Evolutionary conservation across 2,797 vertebrate species (phyloP), one percentile per base, ranked within the genome.

Genomic region (Pachyuromys duprasi): DNA sequence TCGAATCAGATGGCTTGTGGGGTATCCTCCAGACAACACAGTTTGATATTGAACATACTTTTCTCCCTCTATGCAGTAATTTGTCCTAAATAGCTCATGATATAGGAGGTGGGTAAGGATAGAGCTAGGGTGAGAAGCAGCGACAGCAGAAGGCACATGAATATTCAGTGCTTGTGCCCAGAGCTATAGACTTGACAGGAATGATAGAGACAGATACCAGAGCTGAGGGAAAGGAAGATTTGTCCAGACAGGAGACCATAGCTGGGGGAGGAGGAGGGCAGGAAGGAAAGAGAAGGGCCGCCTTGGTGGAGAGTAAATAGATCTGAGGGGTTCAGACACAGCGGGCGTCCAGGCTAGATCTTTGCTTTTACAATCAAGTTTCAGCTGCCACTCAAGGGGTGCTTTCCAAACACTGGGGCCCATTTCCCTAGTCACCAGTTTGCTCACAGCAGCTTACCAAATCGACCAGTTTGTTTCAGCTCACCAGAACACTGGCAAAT

Each of bases 361-460:
- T 15, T 11, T 75, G 57, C 49, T 95, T 79, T 90, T 81, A 79
- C 86, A 91, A 84, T 72, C 63, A 80, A 94, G 63, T 11, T 55
- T 33, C 26, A 57, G 20, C 60, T 49, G 65, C 89, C 76, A 5
- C 18, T 70, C 39, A 79, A 63, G 39, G 91, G 70, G 45, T 55
- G 55, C 55, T 92, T 95, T 86, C 69, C 82, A 91, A 90, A 87
- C 33, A 76, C 33, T 22, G 39, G 69, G 89, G 67, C 36, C 8
- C 75, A 42, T 90, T 95, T 94, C 75, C 36, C 86, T 83, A 20
- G 39, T 82, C 82, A 91, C 65, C 82, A 45, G 42, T 93, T 94
- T 63, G 72, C 45, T 55, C 49, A 79, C 42, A 74, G 92, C 81
- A 89, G 9, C 82, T 91, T 92, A 39, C 82, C 75, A 87, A 57